Conservation (phyloP, 2,797 vertebrate species). For the Coranthus polyacanthus region DNA sequence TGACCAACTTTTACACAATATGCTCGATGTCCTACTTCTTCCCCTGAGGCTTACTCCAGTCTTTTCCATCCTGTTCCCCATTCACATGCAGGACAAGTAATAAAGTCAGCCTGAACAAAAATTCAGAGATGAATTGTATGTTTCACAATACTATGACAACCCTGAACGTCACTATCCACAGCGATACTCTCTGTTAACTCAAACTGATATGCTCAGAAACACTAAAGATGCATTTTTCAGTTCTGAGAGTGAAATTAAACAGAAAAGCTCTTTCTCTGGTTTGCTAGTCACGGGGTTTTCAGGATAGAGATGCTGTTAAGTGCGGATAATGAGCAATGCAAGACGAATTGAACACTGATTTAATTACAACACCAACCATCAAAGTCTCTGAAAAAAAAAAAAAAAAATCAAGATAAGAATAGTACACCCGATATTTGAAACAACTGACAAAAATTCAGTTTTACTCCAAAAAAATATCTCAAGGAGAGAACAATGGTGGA, state of each 20-base stretch:
- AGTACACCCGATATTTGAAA: too few species aligned
- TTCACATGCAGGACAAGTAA: slow-evolving; percentile 32
- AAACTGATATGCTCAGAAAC: slow-evolving; percentile 24
- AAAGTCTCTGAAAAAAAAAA: slow-evolving; percentile 21
- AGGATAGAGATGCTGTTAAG: slow-evolving; percentile 40
- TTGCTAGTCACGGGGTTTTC: slow-evolving; percentile 47
- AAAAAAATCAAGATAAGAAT: slow-evolving; percentile 8
- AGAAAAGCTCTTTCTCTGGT: slow-evolving; percentile 53
- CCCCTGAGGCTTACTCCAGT: slow-evolving; percentile 43
- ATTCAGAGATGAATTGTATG: slow-evolving; percentile 23
- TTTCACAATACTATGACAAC: slow-evolving; percentile 27
- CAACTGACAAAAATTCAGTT: too few species aligned
- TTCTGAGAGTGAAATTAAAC: slow-evolving; percentile 46
- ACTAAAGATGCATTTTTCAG: slow-evolving; percentile 12
- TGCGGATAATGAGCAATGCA: slow-evolving; percentile 57
- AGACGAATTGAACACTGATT: slow-evolving; percentile 40
- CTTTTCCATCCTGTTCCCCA: slow-evolving; percentile 13
- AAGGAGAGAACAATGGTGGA: slow-evolving; percentile 3
- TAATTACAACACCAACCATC: slow-evolving; percentile 41
- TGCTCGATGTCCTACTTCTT: slow-evolving; percentile 42
- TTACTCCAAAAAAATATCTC: slow-evolving; percentile 5
- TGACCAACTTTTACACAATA: slow-evolving; percentile 58
- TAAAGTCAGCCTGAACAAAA: slow-evolving; percentile 25
- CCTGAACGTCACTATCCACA: slow-evolving; percentile 52
- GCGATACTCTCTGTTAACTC: slow-evolving; percentile 38